A percentile compares a stretch with the other conserved stretches of the same genome.
These are phyloP conservation scores for Eptatretus atami DNA, from an alignment of 2,797 vertebrate genomes.

Conservation along the genomic window DNA sequence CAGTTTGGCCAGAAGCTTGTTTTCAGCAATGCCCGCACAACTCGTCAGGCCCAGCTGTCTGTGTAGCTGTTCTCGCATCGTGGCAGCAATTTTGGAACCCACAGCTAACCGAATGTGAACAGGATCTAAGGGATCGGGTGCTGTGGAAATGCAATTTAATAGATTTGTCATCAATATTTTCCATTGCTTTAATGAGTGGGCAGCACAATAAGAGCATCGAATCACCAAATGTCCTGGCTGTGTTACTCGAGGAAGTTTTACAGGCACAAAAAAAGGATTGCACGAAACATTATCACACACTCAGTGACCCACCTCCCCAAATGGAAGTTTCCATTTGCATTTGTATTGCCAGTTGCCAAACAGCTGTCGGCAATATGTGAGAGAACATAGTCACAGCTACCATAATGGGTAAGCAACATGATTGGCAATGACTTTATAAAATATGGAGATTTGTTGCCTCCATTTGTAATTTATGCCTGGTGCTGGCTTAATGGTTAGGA, in stretches of 20 bases:
- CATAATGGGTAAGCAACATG: too few relatives aligned
- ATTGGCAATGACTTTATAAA: too few relatives aligned
- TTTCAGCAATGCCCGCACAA: conserved; percentile 41
- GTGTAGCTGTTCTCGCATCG: conserved; percentile 25
- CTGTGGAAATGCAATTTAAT: conserved; percentile 12
- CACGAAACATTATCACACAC: too few relatives aligned
- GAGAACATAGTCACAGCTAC: too few relatives aligned
- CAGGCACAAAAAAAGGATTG: too few relatives aligned
- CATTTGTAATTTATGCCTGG: too few relatives aligned
- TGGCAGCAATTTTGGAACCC: conserved; percentile 38
- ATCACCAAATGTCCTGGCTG: neutral
- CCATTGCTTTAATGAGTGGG: neutral
- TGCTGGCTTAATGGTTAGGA: too few relatives aligned
- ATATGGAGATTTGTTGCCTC: too few relatives aligned
- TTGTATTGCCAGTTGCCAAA: too few relatives aligned
- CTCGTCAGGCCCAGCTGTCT: conserved; percentile 31
- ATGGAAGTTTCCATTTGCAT: too few relatives aligned
- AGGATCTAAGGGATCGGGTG: conserved; percentile 13
- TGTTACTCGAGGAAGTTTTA: neutral
- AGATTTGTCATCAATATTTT: neutral
- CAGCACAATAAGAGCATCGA: neutral
- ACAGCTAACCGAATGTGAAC: conserved; percentile 20
- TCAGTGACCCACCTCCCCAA: too few relatives aligned
- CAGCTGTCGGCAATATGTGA: too few relatives aligned
- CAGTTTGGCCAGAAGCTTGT: conserved; percentile 47